Conservation (phyloP, 1,140 invertebrate genomes). For the Neodiprion fabricii region DNA sequence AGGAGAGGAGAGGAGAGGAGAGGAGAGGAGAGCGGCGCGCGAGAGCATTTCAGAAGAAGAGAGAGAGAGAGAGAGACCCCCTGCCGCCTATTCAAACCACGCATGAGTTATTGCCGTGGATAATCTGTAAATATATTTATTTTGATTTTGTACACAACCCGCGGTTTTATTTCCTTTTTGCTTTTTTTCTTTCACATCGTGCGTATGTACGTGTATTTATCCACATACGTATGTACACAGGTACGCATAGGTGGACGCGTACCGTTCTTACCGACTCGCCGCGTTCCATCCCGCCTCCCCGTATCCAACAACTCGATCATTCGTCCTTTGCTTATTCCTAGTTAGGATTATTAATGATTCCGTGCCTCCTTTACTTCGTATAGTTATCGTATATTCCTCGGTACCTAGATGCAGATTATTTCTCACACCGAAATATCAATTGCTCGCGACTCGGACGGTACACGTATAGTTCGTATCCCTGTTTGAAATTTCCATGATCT, state of each 20-base stretch:
- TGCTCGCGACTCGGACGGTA: too few species aligned
- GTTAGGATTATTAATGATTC: constrained; percentile 51
- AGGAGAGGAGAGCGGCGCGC: constrained; percentile 14
- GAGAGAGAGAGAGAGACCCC: constrained; percentile 43
- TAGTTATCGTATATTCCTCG: too few species aligned
- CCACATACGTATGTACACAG: too few species aligned
- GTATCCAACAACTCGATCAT: constrained; percentile 20
- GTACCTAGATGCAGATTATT: too few species aligned
- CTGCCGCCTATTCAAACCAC: constrained; percentile 58
- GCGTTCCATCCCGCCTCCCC: constrained; percentile 1
- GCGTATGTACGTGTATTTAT: too few species aligned
- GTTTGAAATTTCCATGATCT: too few species aligned
- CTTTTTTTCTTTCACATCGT: constrained; percentile 14
- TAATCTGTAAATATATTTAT: constrained; percentile 63
- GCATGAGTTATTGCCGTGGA: constrained; percentile 56
- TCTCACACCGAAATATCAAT: too few species aligned
- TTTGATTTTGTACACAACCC: constrained; percentile 57
- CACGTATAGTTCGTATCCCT: too few species aligned
- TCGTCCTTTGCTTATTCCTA: constrained; percentile 35
- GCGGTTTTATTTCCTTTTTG: constrained; percentile 39
- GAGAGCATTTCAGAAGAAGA: constrained; percentile 27
- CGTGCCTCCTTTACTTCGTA: constrained; percentile 28
- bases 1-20: constrained; percentile 14
- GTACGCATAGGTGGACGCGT: too few species aligned
- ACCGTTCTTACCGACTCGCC: too few species aligned